Evolutionary conservation across 2,888 invertebrate species (phyloP).

Genomic region (Netelia melanura): DNA sequence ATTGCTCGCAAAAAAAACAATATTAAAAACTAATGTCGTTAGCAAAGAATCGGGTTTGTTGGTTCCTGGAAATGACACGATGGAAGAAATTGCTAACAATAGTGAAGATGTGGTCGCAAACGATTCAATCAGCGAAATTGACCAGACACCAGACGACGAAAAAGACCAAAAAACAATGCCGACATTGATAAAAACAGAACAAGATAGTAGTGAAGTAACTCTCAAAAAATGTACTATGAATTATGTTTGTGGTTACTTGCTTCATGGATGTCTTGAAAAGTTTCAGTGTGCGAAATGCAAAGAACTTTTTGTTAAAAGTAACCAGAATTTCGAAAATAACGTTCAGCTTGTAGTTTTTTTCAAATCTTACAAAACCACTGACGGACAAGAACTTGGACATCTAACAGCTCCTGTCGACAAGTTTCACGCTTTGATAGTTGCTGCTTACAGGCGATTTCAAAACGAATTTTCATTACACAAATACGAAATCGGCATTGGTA

Average conservation of each 20-base stretch:
- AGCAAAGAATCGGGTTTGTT: no score
- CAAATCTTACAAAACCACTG: slow-evolving; percentile 41
- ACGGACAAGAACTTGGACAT: slow-evolving; percentile 46
- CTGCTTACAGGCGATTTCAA: slow-evolving; percentile 29
- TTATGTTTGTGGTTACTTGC: slow-evolving; percentile 42
- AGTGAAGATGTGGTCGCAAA: no score
- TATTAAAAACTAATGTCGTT: no score
- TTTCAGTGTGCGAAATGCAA: slow-evolving; percentile 27
- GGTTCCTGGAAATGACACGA: no score
- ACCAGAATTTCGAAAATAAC: slow-evolving; percentile 43
- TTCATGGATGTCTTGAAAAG: background rate
- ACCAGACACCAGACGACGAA: no score
- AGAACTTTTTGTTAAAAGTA: slow-evolving; percentile 26
- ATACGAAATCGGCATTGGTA: background rate
- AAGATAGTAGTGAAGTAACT: background rate
- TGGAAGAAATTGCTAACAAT: no score
- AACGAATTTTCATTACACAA: slow-evolving; percentile 20
- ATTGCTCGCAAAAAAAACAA: no score
- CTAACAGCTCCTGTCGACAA: slow-evolving; percentile 43
- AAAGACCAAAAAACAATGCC: no score
- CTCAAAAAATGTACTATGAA: slow-evolving; percentile 36
- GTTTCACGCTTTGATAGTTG: slow-evolving; percentile 51
- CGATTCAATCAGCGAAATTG: no score
- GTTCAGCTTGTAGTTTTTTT: slow-evolving; percentile 43
- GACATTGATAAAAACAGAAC: no score